These are phyloP conservation scores for Apodemia hepburni DNA, from an alignment of 2,888 invertebrate species.

Conservation along the genomic window DNA sequence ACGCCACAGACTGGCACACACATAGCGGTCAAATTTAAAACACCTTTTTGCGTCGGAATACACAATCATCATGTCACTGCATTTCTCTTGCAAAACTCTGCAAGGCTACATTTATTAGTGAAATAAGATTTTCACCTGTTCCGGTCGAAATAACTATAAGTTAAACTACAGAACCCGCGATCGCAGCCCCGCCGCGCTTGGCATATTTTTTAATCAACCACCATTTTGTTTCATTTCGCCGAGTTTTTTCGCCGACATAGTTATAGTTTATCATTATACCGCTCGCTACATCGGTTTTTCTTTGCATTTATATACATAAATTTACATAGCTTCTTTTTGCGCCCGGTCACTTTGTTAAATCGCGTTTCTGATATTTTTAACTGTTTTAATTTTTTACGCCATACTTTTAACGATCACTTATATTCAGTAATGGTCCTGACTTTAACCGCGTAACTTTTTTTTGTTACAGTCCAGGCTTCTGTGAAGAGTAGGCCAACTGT, in stretches of 20 bases:
- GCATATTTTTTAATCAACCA: conserved; percentile 35
- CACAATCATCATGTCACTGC: too few species aligned
- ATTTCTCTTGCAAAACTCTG: too few species aligned
- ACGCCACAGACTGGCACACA: too few species aligned
- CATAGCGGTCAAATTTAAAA: too few species aligned
- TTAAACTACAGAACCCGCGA: conserved; percentile 24
- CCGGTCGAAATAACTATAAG: background rate
- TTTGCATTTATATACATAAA: conserved; percentile 48
- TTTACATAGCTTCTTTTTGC: conserved; percentile 46
- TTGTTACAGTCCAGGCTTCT: too few species aligned
- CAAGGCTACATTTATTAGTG: too few species aligned
- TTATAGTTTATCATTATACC: conserved; percentile 39
- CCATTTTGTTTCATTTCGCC: conserved; percentile 42
- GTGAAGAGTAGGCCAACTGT: too few species aligned
- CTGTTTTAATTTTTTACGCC: background rate
- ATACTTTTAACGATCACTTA: background rate
- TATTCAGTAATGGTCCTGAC: background rate
- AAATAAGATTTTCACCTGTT: background rate
- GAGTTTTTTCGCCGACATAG: conserved; percentile 36
- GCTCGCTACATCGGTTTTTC: conserved; percentile 44
- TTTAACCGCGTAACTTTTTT: background rate
- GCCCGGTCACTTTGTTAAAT: conserved; percentile 18
- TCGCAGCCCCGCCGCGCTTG: conserved; percentile 6
- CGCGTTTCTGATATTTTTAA: conserved; percentile 11
- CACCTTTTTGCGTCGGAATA: too few species aligned